phyloP scores from a whole-genome alignment of 2,113 vertebrate species.

The Aldabrachelys gigantea region DNA sequence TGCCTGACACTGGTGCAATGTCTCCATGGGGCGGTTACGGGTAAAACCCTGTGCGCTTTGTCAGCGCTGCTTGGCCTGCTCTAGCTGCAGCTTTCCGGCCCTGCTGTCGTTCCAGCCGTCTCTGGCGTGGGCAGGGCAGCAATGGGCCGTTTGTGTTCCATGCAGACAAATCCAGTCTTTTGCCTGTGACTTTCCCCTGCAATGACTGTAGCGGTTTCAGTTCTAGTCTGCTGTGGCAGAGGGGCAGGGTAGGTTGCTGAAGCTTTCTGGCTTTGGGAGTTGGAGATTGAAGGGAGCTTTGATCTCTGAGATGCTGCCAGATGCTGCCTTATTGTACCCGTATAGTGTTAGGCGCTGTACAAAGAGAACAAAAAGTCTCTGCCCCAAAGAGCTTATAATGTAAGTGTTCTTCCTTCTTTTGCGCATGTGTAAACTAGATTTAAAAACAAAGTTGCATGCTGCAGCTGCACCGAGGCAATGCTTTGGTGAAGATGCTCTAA shows the following conservation, averaged over 20 bases:
- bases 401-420: not conserved
- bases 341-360: not conserved
- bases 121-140: not conserved
- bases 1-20: not conserved
- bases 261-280: not conserved
- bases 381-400: not conserved
- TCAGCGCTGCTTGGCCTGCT: not conserved
- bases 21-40: not conserved
- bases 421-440: not conserved
- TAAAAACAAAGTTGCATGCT: too few relatives aligned
- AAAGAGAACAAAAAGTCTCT: not conserved
- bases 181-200: not conserved
- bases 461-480: too few relatives aligned
- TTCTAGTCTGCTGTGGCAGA: not conserved
- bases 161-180: not conserved
- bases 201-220: not conserved
- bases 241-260: too few relatives aligned
- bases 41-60: not conserved
- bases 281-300: not conserved
- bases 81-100: not conserved
- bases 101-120: not conserved
- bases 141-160: not conserved
- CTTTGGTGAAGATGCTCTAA: too few relatives aligned
- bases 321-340: not conserved
- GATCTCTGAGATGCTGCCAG: not conserved